Conservation (phyloP, 2,113 vertebrate genomes). For the Plectropomus leopardus region DNA sequence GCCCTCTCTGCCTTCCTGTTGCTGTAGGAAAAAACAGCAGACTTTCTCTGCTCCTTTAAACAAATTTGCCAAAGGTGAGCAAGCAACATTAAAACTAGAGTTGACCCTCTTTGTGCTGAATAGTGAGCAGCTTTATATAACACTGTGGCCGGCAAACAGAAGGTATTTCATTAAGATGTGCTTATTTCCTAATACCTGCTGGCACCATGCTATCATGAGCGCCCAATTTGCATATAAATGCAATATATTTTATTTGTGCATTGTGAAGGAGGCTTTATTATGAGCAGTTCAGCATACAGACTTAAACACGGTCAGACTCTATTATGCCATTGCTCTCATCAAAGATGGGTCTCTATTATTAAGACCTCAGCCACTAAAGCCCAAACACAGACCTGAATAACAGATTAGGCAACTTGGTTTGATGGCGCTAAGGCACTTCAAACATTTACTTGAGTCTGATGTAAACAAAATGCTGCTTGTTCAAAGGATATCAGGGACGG, state of each 20-base stretch:
- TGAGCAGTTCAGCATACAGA: slow-evolving; percentile 53
- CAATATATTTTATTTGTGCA: slow-evolving; percentile 64
- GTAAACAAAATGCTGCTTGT: slow-evolving; percentile 59
- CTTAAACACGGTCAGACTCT: slow-evolving; percentile 58
- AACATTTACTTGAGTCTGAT: slow-evolving; percentile 47
- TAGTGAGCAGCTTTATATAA: slow-evolving; percentile 18
- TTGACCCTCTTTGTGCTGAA: slow-evolving; percentile 57
- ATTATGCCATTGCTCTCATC: slow-evolving; percentile 64
- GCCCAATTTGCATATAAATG: slow-evolving; percentile 74
- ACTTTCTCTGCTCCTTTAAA: slow-evolving; percentile 46
- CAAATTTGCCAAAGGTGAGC: slow-evolving; percentile 66
- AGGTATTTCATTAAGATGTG: slow-evolving; percentile 71
- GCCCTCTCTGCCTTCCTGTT: slow-evolving; percentile 21
- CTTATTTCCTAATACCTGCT: slow-evolving; percentile 72
- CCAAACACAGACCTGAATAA: slow-evolving; percentile 40
- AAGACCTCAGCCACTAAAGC: slow-evolving; percentile 47
- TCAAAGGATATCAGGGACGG: slow-evolving; percentile 44
- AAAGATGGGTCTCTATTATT: slow-evolving; percentile 54
- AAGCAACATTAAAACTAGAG: slow-evolving; percentile 60
- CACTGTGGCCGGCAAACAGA: slow-evolving; percentile 48
- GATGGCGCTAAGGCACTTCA: slow-evolving; percentile 48
- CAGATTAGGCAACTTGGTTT: slow-evolving; percentile 46
- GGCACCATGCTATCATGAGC: slow-evolving; percentile 47
- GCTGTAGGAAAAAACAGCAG: slow-evolving; percentile 11
- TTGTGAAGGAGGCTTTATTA: slow-evolving; percentile 68